A percentile compares a stretch with the other conserved stretches of the same genome.
phyloP scores from a whole-genome alignment of 64 coral and sea anemone species.

The Montipora capricornis region DNA sequence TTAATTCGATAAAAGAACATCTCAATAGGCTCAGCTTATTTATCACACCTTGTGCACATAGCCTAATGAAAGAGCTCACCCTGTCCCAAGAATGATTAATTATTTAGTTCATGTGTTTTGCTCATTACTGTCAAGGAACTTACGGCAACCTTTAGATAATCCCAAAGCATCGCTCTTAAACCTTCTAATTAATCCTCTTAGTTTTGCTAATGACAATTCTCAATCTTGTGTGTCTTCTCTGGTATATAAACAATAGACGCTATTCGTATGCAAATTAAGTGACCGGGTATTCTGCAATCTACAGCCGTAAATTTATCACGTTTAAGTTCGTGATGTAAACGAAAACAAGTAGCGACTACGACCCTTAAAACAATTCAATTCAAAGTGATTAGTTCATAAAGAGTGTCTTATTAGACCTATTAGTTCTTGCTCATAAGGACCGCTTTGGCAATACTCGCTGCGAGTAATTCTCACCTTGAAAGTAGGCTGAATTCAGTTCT shows the following conservation, averaged over 20 bases:
- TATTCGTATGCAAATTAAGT: background rate
- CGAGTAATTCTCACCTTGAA: slow-evolving; percentile 11
- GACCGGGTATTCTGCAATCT: too few relatives aligned
- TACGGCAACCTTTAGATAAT: background rate
- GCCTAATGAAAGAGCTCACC: background rate
- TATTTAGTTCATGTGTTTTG: background rate
- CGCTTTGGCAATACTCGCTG: background rate
- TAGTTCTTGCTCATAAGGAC: background rate
- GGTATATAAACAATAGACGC: too few relatives aligned
- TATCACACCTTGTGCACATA: background rate
- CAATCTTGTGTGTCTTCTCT: too few relatives aligned
- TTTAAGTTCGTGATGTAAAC: background rate
- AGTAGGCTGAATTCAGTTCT: background rate
- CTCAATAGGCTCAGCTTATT: background rate
- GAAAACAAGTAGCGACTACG: background rate
- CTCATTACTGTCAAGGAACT: background rate
- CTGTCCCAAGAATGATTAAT: background rate
- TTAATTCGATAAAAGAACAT: slow-evolving; percentile 7
- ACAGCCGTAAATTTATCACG: background rate
- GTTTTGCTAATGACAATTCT: background rate
- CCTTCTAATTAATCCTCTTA: background rate
- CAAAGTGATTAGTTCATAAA: background rate
- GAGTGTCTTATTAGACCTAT: background rate
- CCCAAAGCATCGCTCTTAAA: background rate
- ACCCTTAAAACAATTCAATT: background rate